A percentile compares a stretch with the other conserved stretches of the same genome.
Conservation (phyloP, 2,113 vertebrate genomes). For the Halichoeres trimaculatus region DNA sequence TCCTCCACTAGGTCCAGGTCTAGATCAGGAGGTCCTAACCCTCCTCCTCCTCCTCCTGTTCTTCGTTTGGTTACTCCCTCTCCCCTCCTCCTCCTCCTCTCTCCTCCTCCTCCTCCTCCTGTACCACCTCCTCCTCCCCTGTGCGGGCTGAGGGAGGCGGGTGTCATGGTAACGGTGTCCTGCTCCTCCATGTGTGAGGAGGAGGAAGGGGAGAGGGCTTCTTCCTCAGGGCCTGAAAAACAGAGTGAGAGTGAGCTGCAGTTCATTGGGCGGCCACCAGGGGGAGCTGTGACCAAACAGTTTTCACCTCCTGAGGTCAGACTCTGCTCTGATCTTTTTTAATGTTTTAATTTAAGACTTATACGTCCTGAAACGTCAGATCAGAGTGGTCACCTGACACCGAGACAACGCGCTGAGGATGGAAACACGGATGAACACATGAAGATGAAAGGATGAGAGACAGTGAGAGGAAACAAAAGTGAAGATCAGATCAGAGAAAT, state of each 20-base stretch:
- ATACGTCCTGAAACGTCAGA: no score
- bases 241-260: background rate
- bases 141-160: constrained; percentile 47
- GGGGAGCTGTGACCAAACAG: background rate
- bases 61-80: constrained; percentile 35
- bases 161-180: constrained; percentile 58
- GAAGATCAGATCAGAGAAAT: constrained; percentile 39
- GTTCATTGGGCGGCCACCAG: constrained; percentile 13
- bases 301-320: no score
- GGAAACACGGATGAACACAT: background rate
- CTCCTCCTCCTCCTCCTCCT: constrained; percentile 34
- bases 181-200: constrained; percentile 65
- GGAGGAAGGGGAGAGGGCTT: constrained; percentile 75
- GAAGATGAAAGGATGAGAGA: constrained; percentile 23
- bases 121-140: constrained; percentile 15
- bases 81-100: constrained; percentile 34
- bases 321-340: no score
- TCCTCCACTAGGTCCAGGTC: constrained; percentile 69
- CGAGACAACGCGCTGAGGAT: no score
- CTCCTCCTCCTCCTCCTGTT: constrained; percentile 23
- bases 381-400: no score
- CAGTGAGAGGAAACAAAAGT: constrained; percentile 14
- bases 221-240: constrained; percentile 81
- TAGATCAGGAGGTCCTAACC: constrained; percentile 58
- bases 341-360: no score